A percentile compares a stretch with the other conserved stretches of the same genome.
These are phyloP conservation scores for Poeciliopsis gracilis DNA, from an alignment of 2,797 vertebrate genomes.

Conservation along the genomic window DNA sequence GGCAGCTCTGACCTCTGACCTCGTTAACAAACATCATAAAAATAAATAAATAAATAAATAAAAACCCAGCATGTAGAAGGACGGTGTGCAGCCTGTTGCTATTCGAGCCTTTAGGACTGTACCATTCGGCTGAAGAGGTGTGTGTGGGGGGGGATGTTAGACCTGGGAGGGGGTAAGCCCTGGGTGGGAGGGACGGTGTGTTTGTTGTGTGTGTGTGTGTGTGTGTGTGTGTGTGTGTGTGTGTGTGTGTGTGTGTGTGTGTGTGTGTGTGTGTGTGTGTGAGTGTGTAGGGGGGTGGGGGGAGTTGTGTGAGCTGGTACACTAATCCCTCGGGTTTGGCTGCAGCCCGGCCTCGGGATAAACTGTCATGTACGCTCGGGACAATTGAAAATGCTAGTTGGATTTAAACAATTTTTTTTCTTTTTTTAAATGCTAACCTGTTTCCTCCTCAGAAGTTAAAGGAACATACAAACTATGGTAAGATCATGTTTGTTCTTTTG, in stretches of 20 bases:
- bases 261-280: conserved; percentile 53
- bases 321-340: conserved; percentile 86
- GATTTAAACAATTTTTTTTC: conserved; percentile 55
- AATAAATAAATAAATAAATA: too few relatives aligned
- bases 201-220: conserved; percentile 24
- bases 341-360: conserved; percentile 76
- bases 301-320: conserved; percentile 77
- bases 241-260: conserved; percentile 41
- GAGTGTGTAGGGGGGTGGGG: conserved; percentile 58
- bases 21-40: conserved; percentile 16
- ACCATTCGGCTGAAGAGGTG: conserved; percentile 46
- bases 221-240: conserved; percentile 54
- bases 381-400: conserved; percentile 69
- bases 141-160: conserved; percentile 10
- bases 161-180: conserved; percentile 61
- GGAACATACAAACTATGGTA: conserved; percentile 76
- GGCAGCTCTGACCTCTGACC: conserved; percentile 46
- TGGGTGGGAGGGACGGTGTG: conserved; percentile 72
- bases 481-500: conserved; percentile 60
- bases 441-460: conserved; percentile 28
- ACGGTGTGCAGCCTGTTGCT: conserved; percentile 55
- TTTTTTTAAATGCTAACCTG: conserved; percentile 25
- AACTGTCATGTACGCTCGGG: conserved; percentile 76
- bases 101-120: conserved; percentile 52
- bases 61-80: conserved; percentile 4